phyloP scores from a whole-genome alignment of 1,140 invertebrate species.

The Panagrolaimus sp. region DNA sequence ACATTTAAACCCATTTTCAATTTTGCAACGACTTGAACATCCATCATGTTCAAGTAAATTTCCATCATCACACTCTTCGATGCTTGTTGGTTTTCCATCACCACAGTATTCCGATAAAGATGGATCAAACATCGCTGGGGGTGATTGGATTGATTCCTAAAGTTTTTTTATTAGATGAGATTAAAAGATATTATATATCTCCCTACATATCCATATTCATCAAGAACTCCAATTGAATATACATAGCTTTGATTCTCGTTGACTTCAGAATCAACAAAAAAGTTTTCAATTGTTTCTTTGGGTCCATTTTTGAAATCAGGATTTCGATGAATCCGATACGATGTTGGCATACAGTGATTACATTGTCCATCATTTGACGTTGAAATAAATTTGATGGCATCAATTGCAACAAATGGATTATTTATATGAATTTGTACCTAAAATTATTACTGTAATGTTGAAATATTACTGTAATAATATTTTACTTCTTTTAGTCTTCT shows the following conservation, averaged over 20 bases:
- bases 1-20: slow-evolving; percentile 48
- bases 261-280: not conserved
- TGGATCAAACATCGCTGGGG: not conserved
- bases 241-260: not conserved
- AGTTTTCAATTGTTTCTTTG: not conserved
- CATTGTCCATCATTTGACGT: not conserved
- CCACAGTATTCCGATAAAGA: not conserved
- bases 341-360: not conserved
- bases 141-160: not conserved
- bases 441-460: too few relatives aligned
- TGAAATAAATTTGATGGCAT: not conserved
- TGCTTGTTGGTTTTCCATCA: slow-evolving; percentile 9
- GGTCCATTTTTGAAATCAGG: not conserved
- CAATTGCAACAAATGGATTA: slow-evolving; percentile 6
- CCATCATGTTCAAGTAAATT: slow-evolving; percentile 50
- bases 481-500: not conserved
- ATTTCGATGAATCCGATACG: slow-evolving; percentile 9
- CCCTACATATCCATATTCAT: not conserved
- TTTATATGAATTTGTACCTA: slow-evolving; percentile 9
- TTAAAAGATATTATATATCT: not conserved
- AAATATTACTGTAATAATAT: too few relatives aligned
- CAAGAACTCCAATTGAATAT: not conserved
- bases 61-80: slow-evolving; percentile 58
- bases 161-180: not conserved
- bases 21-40: slow-evolving; percentile 45